These are phyloP conservation scores for Didymodactylos carnosus DNA, from an alignment of 2,888 invertebrate species.

Conservation along the genomic window DNA sequence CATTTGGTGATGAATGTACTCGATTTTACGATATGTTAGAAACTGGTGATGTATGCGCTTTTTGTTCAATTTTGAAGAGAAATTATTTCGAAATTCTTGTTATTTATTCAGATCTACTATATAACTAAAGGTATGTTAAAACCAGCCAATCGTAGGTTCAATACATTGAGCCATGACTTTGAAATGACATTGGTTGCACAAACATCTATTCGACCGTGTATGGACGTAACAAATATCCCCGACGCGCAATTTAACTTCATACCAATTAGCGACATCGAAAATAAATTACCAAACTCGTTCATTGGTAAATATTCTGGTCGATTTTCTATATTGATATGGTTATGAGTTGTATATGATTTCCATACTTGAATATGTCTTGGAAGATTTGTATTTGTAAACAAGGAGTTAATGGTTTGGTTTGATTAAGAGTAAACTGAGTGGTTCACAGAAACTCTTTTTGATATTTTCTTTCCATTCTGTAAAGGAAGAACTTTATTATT, in stretches of 20 bases:
- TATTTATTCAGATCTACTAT: slow-evolving; percentile 50
- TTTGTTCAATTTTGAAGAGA: not conserved
- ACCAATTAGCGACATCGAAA: not conserved
- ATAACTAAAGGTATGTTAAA: slow-evolving; percentile 66
- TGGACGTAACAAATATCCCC: slow-evolving; percentile 24
- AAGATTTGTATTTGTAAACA: too few relatives aligned
- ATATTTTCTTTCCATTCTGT: too few relatives aligned
- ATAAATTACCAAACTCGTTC: not conserved
- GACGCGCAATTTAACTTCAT: not conserved
- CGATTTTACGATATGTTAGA: slow-evolving; percentile 70
- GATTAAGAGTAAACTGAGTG: too few relatives aligned
- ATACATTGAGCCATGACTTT: slow-evolving; percentile 68
- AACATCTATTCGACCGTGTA: slow-evolving; percentile 37
- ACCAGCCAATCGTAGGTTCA: slow-evolving; percentile 73
- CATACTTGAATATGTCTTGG: too few relatives aligned
- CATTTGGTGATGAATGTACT: slow-evolving; percentile 65
- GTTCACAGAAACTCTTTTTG: too few relatives aligned
- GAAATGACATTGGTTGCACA: slow-evolving; percentile 72
- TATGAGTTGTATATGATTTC: too few relatives aligned
- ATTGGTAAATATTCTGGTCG: not conserved
- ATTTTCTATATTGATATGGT: too few relatives aligned
- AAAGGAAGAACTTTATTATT: not conserved
- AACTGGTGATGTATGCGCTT: slow-evolving; percentile 36
- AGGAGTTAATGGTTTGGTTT: too few relatives aligned
- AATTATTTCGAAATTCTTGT: not conserved